Evolutionary conservation across 2,797 vertebrate genomes (phyloP).

Genomic region (Mormyrus proboscirostris): DNA sequence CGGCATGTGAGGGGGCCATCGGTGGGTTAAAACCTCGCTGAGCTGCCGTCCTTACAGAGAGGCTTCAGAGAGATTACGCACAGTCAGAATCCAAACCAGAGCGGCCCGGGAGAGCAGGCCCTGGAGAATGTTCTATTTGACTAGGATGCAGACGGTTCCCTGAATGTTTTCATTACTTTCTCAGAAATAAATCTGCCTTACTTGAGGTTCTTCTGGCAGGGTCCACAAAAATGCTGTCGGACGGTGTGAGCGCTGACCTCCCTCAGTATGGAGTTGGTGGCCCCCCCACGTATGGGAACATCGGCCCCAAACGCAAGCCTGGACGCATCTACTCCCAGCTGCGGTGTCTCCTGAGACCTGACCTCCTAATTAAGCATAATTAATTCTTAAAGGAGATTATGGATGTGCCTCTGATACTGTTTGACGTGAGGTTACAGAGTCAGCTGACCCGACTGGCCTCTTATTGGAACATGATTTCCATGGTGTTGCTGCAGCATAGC

Average conservation of each 20-base stretch:
- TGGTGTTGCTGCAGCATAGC: background rate
- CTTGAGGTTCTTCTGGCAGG: background rate
- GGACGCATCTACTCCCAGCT: background rate
- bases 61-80: constrained; percentile 12
- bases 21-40: background rate
- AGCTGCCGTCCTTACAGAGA: background rate
- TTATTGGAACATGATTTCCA: background rate
- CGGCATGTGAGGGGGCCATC: background rate
- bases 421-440: background rate
- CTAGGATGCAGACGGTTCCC: background rate
- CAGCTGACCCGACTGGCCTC: background rate
- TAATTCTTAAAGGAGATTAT: background rate
- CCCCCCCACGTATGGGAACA: background rate
- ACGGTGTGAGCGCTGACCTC: too few relatives aligned
- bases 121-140: constrained; percentile 10
- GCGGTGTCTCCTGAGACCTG: background rate
- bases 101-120: background rate
- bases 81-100: constrained; percentile 13
- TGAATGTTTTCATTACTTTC: constrained; percentile 18
- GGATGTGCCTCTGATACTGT: background rate
- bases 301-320: background rate
- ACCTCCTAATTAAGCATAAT: background rate
- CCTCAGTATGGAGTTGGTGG: background rate
- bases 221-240: background rate
- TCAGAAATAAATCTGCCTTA: constrained; percentile 13